Base-by-base conservation (phyloP, 2,113 vertebrate genomes). In the Eulemur macaco region DNA sequence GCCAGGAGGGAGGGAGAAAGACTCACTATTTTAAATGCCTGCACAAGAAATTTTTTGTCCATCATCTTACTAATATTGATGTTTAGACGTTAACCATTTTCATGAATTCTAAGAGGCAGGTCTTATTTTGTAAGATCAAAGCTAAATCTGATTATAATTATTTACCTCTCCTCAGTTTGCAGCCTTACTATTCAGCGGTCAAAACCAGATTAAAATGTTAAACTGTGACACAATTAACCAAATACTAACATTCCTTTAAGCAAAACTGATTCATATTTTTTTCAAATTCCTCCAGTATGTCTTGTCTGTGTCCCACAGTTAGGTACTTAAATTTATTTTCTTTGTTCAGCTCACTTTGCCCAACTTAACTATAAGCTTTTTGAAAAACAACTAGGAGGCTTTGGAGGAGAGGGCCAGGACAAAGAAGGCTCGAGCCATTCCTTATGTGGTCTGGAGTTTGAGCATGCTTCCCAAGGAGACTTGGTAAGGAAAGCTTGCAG, bases 191-290 rank as follows among this genome's bases (percentile, higher is more conserved):
- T 37, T 60, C 31, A 80, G 39, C 27, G 64, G 50, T 20, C 23
- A 78, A 93, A 95, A 78, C 10, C 50, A 97, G 29, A 66, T 73
- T 21, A 78, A 97, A 86, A 66, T 42, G 58, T 73, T 81, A 89
- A 80, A 89, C 29, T 39, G 15, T 66, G 50, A 73, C 50, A 82
- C 3, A 83, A 84, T 6, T 58, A 69, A 63, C 6, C 12, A 95
- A 94, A 68, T 88, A 83, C 54, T 83, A 34, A 64, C 25, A n/a
- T 25, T 88, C 85, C 74, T 92, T 77, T 47, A 92, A 60, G 60
- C 12, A 78, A 84, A 89, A 84, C 29, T 45, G 31, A 77, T 18
- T 83, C 21, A 42, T 77, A 50, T 54, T 21, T 64, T 64, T 84
- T 58, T 34, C 84, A 82, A 21, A 93, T 85, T 47, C 42, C 14